These are phyloP conservation scores for Clarias platycephalus DNA, from an alignment of 2,797 vertebrate genomes.

Conservation along the genomic window DNA sequence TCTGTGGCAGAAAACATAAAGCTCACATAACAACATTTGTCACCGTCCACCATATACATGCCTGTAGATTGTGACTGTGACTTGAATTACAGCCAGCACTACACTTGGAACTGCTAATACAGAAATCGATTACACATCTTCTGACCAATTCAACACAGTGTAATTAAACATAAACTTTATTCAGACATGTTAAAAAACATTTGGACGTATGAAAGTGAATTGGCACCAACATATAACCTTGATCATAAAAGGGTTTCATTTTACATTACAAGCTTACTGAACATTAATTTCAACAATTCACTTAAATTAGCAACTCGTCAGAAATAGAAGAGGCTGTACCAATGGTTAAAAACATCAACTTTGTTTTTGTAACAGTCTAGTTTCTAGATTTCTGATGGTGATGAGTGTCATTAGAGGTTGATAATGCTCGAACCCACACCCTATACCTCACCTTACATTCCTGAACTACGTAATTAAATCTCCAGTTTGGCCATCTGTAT, in stretches of 20 bases:
- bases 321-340: too few relatives aligned
- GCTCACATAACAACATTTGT: neutral
- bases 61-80: neutral
- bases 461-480: too few relatives aligned
- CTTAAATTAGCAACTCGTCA: too few relatives aligned
- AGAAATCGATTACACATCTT: neutral
- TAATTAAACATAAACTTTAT: neutral
- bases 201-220: neutral
- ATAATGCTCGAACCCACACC: too few relatives aligned
- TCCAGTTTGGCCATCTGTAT: neutral
- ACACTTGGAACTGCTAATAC: neutral
- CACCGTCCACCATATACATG: neutral
- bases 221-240: neutral
- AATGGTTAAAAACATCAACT: neutral
- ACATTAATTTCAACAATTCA: too few relatives aligned
- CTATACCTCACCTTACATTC: neutral
- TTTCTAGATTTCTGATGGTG: neutral
- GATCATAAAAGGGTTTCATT: neutral
- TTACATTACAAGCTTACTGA: neutral
- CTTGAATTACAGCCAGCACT: neutral
- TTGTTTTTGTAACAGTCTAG: neutral
- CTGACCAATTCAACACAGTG: neutral
- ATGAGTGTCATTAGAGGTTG: neutral
- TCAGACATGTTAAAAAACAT: neutral
- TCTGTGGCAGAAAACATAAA: neutral